Evolutionary conservation across 2,113 vertebrate genomes (phyloP).

Genomic region (Scytalopus superciliaris): DNA sequence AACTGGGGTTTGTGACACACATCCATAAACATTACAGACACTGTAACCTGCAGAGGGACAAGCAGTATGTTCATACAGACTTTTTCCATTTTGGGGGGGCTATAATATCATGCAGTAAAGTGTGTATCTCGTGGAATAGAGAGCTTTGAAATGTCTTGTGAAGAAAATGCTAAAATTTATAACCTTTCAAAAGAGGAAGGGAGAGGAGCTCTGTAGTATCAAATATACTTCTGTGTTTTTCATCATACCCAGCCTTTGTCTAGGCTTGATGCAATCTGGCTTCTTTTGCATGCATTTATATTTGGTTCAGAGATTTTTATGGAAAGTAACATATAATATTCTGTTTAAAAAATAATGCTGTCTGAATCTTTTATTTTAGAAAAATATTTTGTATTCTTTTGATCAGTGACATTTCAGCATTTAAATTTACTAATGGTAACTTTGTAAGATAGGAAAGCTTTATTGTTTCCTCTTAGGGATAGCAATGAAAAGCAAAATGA

Average conservation of each 20-base stretch:
- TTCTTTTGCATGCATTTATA: neutral
- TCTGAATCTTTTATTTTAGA: neutral
- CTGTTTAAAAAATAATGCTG: neutral
- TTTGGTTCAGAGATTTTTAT: neutral
- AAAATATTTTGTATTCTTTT: neutral
- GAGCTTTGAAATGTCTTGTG: neutral
- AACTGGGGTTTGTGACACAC: neutral
- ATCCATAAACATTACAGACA: neutral
- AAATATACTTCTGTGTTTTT: neutral
- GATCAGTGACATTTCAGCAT: neutral
- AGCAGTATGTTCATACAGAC: neutral
- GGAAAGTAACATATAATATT: neutral
- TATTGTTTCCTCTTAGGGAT: neutral
- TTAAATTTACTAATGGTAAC: neutral
- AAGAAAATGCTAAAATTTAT: neutral
- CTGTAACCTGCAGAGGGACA: neutral
- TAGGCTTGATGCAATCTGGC: neutral
- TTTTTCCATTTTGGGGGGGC: neutral
- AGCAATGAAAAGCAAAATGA: neutral
- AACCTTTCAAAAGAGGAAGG: neutral
- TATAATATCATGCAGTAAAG: neutral
- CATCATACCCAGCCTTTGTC: neutral
- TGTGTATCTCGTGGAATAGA: neutral
- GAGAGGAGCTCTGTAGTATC: neutral
- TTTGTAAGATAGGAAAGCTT: neutral